A percentile compares a stretch with the other conserved stretches of the same genome.
Evolutionary conservation across 2,888 invertebrate genomes (phyloP).

Genomic region (Cryptophagus acutangulus): DNA sequence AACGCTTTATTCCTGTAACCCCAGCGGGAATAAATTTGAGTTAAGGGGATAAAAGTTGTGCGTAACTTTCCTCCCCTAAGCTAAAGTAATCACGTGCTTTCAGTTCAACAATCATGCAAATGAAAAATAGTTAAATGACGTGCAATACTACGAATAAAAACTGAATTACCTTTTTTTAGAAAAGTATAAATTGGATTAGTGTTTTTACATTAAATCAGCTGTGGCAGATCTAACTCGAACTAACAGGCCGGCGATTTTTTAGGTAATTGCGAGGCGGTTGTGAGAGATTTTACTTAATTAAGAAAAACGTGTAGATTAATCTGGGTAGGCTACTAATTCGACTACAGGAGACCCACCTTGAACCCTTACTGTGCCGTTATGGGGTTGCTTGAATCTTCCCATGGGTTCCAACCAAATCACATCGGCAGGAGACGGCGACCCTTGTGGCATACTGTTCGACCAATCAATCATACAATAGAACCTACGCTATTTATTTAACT

Average conservation of each 20-base stretch:
- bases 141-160: too few species aligned
- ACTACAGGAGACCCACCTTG: constrained; percentile 48
- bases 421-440: constrained; percentile 46
- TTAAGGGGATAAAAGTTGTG: constrained; percentile 3
- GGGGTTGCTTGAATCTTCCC: constrained; percentile 59
- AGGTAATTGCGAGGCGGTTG: constrained; percentile 25
- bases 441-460: constrained; percentile 37
- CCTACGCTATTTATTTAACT: constrained; percentile 2
- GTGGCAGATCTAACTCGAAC: too few species aligned
- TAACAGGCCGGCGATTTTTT: too few species aligned
- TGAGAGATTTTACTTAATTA: constrained; percentile 13
- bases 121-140: too few species aligned
- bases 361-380: constrained; percentile 55
- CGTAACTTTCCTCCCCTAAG: too few species aligned
- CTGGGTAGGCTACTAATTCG: too few species aligned
- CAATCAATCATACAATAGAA: constrained; percentile 23
- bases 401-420: constrained; percentile 62
- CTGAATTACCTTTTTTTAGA: too few species aligned
- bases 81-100: too few species aligned
- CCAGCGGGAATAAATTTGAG: constrained; percentile 2
- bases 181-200: too few species aligned
- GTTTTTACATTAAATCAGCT: too few species aligned
- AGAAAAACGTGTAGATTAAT: constrained; percentile 2
- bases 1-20: not conserved
- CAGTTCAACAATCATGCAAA: too few species aligned